phyloP scores from a whole-genome alignment of 2,113 vertebrate genomes.

The Protomyctophum bolini region DNA sequence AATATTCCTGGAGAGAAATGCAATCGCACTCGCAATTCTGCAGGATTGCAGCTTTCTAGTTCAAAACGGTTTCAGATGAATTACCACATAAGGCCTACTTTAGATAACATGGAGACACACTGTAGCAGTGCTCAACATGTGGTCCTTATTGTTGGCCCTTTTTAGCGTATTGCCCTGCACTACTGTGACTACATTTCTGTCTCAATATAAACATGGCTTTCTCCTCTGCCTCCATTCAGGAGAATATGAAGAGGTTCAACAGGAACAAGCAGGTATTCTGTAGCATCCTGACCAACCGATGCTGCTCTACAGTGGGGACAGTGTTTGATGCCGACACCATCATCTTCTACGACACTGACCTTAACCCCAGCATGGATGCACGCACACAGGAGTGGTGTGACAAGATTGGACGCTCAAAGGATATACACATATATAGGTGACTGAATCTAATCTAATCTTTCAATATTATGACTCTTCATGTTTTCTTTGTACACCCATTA shows the following conservation, averaged over 20 bases:
- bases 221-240: constrained; percentile 65
- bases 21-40: no score
- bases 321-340: constrained; percentile 91
- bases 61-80: no score
- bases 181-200: background rate
- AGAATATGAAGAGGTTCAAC: constrained; percentile 89
- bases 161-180: no score
- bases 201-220: background rate
- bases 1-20: no score
- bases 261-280: constrained; percentile 89
- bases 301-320: constrained; percentile 85
- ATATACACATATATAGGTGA: constrained; percentile 95
- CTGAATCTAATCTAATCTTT: background rate
- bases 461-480: no score
- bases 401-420: constrained; percentile 90
- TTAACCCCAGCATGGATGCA: constrained; percentile 91
- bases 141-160: no score
- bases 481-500: background rate
- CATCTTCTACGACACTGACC: constrained; percentile 92
- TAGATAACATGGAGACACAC: no score
- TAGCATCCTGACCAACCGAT: constrained; percentile 90
- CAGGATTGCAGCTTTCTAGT: no score
- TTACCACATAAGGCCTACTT: no score
- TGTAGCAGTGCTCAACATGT: no score
- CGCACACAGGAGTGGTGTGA: constrained; percentile 94